phyloP scores from a whole-genome alignment of 2,113 vertebrate genomes.

The Okapia johnstoni region DNA sequence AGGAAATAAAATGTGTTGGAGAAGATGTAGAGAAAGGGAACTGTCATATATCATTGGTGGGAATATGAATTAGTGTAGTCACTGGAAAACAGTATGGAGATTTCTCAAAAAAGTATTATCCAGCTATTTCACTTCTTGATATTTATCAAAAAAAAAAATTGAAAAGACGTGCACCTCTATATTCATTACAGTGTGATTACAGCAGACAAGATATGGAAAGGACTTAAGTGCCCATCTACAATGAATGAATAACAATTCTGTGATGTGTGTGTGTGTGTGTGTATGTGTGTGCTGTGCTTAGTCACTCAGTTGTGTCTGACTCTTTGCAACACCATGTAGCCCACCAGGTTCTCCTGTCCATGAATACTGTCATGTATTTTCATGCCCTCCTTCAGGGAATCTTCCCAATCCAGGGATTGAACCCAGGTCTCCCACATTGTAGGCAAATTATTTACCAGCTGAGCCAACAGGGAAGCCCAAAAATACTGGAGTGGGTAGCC shows the following conservation, averaged over 20 bases:
- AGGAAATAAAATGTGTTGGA: background rate
- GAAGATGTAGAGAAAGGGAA: background rate
- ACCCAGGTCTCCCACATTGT: background rate
- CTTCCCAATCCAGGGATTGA: background rate
- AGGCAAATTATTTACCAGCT: background rate
- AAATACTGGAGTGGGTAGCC: background rate
- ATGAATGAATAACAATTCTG: background rate
- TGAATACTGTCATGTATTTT: background rate
- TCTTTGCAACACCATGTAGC: background rate
- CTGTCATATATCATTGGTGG: background rate
- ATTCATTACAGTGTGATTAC: background rate
- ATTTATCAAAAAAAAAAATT: background rate
- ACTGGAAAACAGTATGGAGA: background rate
- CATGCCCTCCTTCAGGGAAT: background rate
- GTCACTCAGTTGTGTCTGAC: background rate
- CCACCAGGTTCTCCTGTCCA: background rate
- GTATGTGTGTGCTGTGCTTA: background rate
- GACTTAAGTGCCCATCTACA: background rate
- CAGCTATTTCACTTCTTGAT: background rate
- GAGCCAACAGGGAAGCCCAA: background rate
- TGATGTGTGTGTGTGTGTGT: background rate
- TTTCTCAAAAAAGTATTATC: background rate
- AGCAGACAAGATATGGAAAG: background rate
- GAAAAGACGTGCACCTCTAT: background rate
- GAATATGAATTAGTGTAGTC: background rate